These are phyloP conservation scores for Phyllostomus hastatus DNA, from an alignment of 2,113 vertebrate genomes.

Conservation along the genomic window DNA sequence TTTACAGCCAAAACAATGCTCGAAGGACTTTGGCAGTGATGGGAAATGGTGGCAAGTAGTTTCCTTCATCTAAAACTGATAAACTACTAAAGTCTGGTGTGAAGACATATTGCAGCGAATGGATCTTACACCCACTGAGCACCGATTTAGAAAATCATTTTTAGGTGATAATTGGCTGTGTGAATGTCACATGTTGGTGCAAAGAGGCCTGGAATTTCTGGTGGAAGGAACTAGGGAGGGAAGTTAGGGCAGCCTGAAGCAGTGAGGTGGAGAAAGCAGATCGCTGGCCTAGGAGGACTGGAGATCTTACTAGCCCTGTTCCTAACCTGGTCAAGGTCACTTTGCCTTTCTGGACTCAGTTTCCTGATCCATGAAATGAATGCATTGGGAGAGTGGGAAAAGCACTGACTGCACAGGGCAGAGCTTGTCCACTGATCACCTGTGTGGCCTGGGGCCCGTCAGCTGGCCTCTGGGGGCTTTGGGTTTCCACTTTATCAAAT, in stretches of 20 bases:
- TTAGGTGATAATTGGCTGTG: conserved; percentile 61
- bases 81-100: conserved; percentile 62
- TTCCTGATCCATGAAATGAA: not conserved
- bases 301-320: not conserved
- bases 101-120: conserved; percentile 68
- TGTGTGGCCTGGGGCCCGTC: not conserved
- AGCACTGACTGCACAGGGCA: not conserved
- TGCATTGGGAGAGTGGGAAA: not conserved
- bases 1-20: not conserved
- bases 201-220: conserved; percentile 41
- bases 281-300: not conserved
- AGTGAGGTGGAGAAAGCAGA: not conserved
- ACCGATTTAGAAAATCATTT: conserved; percentile 66
- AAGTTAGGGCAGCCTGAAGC: not conserved
- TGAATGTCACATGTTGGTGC: conserved; percentile 44
- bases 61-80: conserved; percentile 59
- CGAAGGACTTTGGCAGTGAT: conserved; percentile 1
- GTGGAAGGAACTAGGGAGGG: not conserved
- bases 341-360: not conserved
- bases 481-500: not conserved
- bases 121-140: conserved; percentile 41
- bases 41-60: not conserved
- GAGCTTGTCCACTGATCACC: not conserved
- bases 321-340: not conserved
- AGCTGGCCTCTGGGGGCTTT: not conserved